phyloP scores from a whole-genome alignment of 2,113 vertebrate genomes.

The Myotis lucifugus region DNA sequence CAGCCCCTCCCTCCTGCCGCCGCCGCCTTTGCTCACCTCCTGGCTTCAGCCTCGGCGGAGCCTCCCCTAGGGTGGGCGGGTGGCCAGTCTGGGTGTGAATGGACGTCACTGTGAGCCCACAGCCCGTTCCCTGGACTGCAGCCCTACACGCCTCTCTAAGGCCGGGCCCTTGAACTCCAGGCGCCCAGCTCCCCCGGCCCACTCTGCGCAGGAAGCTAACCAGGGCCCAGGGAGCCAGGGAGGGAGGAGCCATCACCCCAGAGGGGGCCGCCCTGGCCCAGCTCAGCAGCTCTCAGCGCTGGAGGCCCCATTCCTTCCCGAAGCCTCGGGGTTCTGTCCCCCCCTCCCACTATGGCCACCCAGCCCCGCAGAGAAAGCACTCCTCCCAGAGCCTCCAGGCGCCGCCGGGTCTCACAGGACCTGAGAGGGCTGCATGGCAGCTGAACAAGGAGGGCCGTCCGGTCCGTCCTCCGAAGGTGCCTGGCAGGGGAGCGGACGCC shows the following conservation, averaged over 20 bases:
- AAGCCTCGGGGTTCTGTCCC: conserved; percentile 67
- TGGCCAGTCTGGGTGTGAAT: background rate
- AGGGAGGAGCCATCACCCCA: too few relatives aligned
- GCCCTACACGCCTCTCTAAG: background rate
- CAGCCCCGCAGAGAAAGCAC: conserved; percentile 71
- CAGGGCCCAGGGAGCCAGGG: background rate
- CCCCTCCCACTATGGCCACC: conserved; percentile 69
- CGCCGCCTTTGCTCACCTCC: background rate
- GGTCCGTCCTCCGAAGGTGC: background rate
- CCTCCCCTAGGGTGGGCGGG: background rate
- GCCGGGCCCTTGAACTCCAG: background rate
- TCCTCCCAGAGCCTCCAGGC: too few relatives aligned
- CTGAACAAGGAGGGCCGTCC: background rate
- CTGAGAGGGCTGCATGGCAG: background rate
- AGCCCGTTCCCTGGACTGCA: background rate
- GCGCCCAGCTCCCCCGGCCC: background rate
- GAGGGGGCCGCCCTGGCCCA: rapidly evolving
- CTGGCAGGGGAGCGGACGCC: background rate
- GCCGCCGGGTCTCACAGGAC: background rate
- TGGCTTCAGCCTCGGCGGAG: background rate
- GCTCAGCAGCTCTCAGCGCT: background rate
- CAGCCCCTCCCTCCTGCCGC: background rate
- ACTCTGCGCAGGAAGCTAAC: background rate
- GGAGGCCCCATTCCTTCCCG: conserved; percentile 68
- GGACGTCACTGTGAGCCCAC: background rate